Evolutionary conservation across 2,888 invertebrate genomes (phyloP), one percentile per base, ranked within the genome.

Genomic region (Kuschelorhynchus macadamiae): DNA sequence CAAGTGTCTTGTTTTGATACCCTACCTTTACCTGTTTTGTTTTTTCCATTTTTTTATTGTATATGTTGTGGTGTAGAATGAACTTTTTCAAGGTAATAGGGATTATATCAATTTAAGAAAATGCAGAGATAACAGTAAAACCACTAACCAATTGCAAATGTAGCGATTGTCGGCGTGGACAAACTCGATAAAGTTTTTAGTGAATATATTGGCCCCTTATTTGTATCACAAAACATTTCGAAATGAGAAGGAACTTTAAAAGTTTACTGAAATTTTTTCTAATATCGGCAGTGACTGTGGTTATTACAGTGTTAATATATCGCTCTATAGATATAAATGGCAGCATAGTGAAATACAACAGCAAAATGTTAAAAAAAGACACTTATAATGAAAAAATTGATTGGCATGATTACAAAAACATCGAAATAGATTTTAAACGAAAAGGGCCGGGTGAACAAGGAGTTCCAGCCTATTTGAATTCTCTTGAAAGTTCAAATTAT

Each of bases 361-460:
- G 25, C n/a, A n/a, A 25, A 25, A 25, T 25, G 25, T 25, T 14
- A 12, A 20, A 60, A 25, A 8, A 16, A n/a, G 7, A 11, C 0
- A 14, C 52, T 9, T 71, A 72, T 65, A 83, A 82, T 74, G 82
- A 88, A 78, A 90, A 88, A 81, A 90, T 90, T 73, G 93, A 94
- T 80, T 95, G 95, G 94, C 92, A 94, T 75, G 88, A 94, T 82
- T 89, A 91, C 76, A 82, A 84, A 14, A 85, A 85, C 72, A 92
- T 94, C 67, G 84, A 86, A 56, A 83, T 82, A 16, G 94, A 95
- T 66, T 80, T 80, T 11, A 84, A 83, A 68, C 86, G 91, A 63
- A 84, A 79, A 47, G 92, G 91, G 9, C 83, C 87, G 5, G 94
- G 94, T 0, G 94, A 94, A 77, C 91, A 92, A 30, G 94, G 94